Conservation (phyloP, 2,888 invertebrate species). For the Thelaira solivaga region DNA sequence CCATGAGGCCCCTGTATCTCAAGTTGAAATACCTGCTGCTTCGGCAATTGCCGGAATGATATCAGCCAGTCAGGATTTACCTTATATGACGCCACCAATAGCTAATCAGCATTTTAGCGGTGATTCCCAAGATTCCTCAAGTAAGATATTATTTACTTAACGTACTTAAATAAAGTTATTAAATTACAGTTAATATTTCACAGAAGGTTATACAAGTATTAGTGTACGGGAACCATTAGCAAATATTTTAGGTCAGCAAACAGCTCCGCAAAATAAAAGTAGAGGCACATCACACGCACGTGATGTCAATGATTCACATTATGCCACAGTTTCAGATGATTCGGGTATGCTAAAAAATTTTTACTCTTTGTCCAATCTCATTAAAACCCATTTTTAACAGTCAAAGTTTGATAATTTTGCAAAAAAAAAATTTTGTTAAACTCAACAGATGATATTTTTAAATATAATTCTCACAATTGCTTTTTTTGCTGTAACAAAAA, state of each 20-base stretch:
- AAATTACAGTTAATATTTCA: background rate
- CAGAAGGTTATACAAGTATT: conserved; percentile 94
- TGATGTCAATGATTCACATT: conserved; percentile 82
- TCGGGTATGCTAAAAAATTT: conserved; percentile 81
- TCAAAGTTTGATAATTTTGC: too few relatives aligned
- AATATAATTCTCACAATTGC: background rate
- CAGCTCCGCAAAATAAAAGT: conserved; percentile 78
- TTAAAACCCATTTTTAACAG: too few relatives aligned
- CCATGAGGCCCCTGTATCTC: conserved; percentile 67
- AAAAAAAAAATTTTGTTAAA: too few relatives aligned
- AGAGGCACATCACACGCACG: conserved; percentile 75
- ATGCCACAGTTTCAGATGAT: conserved; percentile 94
- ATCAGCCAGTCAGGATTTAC: conserved; percentile 91
- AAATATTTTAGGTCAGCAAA: conserved; percentile 83
- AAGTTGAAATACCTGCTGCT: conserved; percentile 87
- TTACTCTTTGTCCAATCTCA: too few relatives aligned
- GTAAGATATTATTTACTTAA: conserved; percentile 77
- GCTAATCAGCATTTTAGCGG: conserved; percentile 88
- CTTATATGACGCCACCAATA: conserved; percentile 92
- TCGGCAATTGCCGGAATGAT: conserved; percentile 90
- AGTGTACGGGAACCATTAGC: conserved; percentile 93
- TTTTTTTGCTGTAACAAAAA: too few relatives aligned
- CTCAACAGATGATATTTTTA: too few relatives aligned
- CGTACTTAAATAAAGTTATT: background rate
- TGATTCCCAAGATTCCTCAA: conserved; percentile 92